phyloP scores from a whole-genome alignment of 2,113 vertebrate species.

The Zeus faber region DNA sequence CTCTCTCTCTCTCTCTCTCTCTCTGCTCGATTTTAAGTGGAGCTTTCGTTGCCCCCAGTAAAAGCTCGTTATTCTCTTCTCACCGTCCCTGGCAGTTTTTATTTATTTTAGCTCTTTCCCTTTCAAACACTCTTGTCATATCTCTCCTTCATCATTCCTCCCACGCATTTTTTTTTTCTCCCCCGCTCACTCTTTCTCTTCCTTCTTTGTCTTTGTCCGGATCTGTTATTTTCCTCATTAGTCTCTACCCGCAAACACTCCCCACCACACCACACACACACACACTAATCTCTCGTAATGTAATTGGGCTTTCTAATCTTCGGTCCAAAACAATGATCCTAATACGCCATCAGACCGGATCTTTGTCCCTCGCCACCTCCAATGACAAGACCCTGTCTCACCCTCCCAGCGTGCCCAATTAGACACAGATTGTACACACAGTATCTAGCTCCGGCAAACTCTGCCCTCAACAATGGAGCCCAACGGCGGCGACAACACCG shows the following conservation, averaged over 20 bases:
- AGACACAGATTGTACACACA: slow-evolving; percentile 15
- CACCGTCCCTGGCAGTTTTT: too few species aligned
- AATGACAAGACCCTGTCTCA: slow-evolving; percentile 14
- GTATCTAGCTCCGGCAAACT: not conserved
- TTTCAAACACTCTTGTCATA: too few species aligned
- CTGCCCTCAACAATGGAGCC: too few species aligned
- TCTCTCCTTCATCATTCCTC: too few species aligned
- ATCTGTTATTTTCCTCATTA: too few species aligned
- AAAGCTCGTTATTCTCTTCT: not conserved
- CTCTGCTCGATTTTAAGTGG: not conserved
- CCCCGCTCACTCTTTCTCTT: too few species aligned
- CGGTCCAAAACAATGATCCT: slow-evolving; percentile 35
- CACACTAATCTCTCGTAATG: slow-evolving; percentile 40
- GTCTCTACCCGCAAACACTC: too few species aligned
- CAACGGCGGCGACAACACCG: too few species aligned
- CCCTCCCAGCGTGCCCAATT: slow-evolving; percentile 39
- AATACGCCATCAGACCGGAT: slow-evolving; percentile 37
- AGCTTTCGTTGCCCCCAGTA: not conserved
- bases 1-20: not conserved
- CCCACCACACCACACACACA: slow-evolving; percentile 6
- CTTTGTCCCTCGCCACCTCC: slow-evolving; percentile 27
- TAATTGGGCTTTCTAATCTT: slow-evolving; percentile 55
- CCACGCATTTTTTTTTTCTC: too few species aligned
- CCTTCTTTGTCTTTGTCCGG: too few species aligned
- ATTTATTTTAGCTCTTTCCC: too few species aligned